These are phyloP conservation scores for Athetis lepigone DNA, from an alignment of 2,888 invertebrate species.

Conservation along the genomic window DNA sequence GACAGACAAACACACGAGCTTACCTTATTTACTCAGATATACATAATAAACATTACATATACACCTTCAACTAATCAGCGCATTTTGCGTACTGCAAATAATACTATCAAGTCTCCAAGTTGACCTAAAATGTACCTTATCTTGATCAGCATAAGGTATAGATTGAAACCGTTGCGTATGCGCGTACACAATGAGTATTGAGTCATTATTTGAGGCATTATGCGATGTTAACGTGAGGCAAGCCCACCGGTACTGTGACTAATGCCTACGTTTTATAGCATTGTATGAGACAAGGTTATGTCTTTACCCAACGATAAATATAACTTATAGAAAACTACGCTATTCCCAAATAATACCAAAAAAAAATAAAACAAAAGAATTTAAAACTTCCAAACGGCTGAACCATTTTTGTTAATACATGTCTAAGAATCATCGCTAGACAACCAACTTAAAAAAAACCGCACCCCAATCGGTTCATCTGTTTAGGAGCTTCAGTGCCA, in stretches of 20 bases:
- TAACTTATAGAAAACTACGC: too few species aligned
- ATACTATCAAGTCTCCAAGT: not conserved
- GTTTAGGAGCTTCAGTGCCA: too few species aligned
- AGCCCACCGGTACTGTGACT: slow-evolving; percentile 43
- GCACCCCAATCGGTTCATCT: too few species aligned
- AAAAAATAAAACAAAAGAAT: too few species aligned
- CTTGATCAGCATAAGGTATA: accelerated
- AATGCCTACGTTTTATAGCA: too few species aligned
- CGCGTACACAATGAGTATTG: slow-evolving; percentile 22
- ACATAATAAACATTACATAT: slow-evolving; percentile 9
- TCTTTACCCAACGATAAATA: too few species aligned
- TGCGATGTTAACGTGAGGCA: slow-evolving; percentile 12
- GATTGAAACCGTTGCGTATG: not conserved
- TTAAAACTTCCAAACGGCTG: too few species aligned
- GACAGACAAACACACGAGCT: not conserved
- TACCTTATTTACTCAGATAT: slow-evolving; percentile 1
- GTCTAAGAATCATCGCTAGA: too few species aligned
- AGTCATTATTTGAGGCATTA: slow-evolving; percentile 36
- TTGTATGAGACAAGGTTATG: too few species aligned
- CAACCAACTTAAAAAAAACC: too few species aligned
- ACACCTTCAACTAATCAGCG: slow-evolving; percentile 17
- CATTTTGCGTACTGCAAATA: slow-evolving; percentile 23
- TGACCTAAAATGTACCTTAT: slow-evolving; percentile 3
- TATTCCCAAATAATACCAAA: too few species aligned
- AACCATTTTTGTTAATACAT: too few species aligned